Conservation (phyloP, 1,140 invertebrate genomes). For the Batillaria attramentaria region DNA sequence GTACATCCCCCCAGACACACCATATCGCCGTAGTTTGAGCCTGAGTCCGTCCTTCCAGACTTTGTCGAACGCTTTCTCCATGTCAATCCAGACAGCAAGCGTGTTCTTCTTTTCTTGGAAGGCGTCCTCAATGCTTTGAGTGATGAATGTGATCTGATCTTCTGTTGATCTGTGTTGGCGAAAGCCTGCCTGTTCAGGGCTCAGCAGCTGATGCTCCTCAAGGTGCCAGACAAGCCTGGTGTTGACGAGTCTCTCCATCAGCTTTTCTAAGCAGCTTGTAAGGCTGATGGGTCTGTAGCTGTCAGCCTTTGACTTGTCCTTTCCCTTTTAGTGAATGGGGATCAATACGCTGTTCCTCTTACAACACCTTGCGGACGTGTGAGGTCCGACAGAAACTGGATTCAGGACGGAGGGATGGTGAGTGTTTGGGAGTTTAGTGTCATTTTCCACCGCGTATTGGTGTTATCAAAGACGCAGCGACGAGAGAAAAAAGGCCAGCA, state of each 20-base stretch:
- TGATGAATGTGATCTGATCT: background rate
- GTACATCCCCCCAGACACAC: constrained; percentile 23
- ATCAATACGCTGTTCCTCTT: background rate
- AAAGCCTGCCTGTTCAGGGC: constrained; percentile 3
- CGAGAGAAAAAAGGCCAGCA: no score
- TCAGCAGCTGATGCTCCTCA: background rate
- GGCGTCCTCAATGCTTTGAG: background rate
- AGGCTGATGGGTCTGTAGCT: background rate
- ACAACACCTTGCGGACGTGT: background rate
- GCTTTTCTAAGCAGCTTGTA: background rate
- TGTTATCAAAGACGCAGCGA: no score
- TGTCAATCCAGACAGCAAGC: constrained; percentile 8
- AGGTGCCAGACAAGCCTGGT: background rate
- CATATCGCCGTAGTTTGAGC: constrained; percentile 5
- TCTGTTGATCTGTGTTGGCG: constrained; percentile 9
- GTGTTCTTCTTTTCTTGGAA: constrained; percentile 10
- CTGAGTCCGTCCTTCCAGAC: constrained; percentile 26
- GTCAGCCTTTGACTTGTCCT: no score
- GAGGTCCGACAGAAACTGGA: background rate
- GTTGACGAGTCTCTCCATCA: no score
- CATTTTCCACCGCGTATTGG: no score
- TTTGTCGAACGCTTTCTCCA: constrained; percentile 14
- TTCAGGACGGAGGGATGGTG: no score
- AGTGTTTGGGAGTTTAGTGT: no score
- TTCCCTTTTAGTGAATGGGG: background rate